Percentiles rank a stretch among this genome's conserved stretches.
phyloP scores from a whole-genome alignment of 2,113 vertebrate genomes.

The Plotosus lineatus region DNA sequence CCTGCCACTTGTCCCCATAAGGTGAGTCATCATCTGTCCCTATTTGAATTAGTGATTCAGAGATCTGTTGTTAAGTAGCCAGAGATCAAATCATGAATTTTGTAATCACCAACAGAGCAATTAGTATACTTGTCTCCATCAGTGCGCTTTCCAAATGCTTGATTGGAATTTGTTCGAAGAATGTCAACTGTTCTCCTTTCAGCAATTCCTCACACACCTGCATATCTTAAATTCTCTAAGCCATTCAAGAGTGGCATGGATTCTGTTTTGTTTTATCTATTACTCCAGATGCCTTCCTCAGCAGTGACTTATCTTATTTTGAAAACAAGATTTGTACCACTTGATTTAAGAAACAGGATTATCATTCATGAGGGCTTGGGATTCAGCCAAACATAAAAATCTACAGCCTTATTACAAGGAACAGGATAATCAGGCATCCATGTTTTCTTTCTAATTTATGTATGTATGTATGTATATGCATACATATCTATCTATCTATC shows the following conservation, averaged over 20 bases:
- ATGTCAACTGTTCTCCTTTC: neutral
- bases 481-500: too few relatives aligned
- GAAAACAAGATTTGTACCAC: constrained; percentile 44
- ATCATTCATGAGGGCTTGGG: constrained; percentile 31
- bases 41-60: constrained; percentile 6
- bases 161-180: neutral
- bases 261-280: constrained; percentile 15
- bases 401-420: constrained; percentile 18
- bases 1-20: constrained; percentile 75
- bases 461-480: too few relatives aligned
- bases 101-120: neutral
- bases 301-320: constrained; percentile 43
- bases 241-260: neutral
- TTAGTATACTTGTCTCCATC: neutral
- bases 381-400: constrained; percentile 42
- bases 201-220: neutral
- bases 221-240: neutral
- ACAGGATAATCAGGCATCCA: constrained; percentile 23
- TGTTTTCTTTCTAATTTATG: neutral
- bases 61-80: neutral
- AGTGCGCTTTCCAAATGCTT: neutral
- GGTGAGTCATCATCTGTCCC: constrained; percentile 63
- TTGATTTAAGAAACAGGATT: constrained; percentile 38
- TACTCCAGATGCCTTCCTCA: constrained; percentile 37
- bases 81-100: neutral